A percentile compares a stretch with the other conserved stretches of the same genome.
Conservation (phyloP, 2,888 invertebrate genomes). For the Bugula neritina region DNA sequence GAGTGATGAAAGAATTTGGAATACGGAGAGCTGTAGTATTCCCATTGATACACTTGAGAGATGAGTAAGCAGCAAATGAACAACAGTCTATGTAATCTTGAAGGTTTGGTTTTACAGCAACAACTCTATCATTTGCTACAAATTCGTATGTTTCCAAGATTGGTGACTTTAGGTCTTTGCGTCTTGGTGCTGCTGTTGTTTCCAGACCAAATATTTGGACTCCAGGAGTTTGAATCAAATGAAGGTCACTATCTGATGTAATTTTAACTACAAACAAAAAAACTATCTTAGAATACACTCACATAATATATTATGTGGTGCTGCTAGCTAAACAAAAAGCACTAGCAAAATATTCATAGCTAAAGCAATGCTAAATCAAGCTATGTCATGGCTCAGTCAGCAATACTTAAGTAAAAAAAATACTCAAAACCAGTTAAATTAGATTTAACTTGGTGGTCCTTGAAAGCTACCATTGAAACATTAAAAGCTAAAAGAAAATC, state of each 20-base stretch:
- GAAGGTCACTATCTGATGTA: not conserved
- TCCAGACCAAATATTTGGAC: constrained; percentile 83
- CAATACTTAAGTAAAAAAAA: too few relatives aligned
- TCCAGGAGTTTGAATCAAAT: constrained; percentile 63
- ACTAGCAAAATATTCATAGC: too few relatives aligned
- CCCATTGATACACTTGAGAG: not conserved
- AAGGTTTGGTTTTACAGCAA: not conserved
- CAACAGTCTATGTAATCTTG: constrained; percentile 22
- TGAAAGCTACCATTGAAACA: too few relatives aligned
- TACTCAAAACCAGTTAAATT: too few relatives aligned
- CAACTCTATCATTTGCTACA: constrained; percentile 57
- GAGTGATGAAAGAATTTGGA: not conserved
- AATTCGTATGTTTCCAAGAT: constrained; percentile 78
- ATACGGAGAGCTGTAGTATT: not conserved
- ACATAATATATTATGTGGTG: too few relatives aligned
- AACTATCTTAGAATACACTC: too few relatives aligned
- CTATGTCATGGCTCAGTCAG: too few relatives aligned
- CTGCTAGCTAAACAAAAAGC: too few relatives aligned
- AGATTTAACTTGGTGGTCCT: too few relatives aligned
- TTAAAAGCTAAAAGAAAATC: too few relatives aligned
- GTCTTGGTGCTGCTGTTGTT: constrained; percentile 78
- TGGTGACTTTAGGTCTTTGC: constrained; percentile 69
- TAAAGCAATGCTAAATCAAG: too few relatives aligned
- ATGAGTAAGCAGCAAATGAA: not conserved
- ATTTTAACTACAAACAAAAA: not conserved